Percentiles rank a stretch among this genome's conserved stretches.
Conservation (phyloP, 2,113 vertebrate species). For the Struthidea cinerea region DNA sequence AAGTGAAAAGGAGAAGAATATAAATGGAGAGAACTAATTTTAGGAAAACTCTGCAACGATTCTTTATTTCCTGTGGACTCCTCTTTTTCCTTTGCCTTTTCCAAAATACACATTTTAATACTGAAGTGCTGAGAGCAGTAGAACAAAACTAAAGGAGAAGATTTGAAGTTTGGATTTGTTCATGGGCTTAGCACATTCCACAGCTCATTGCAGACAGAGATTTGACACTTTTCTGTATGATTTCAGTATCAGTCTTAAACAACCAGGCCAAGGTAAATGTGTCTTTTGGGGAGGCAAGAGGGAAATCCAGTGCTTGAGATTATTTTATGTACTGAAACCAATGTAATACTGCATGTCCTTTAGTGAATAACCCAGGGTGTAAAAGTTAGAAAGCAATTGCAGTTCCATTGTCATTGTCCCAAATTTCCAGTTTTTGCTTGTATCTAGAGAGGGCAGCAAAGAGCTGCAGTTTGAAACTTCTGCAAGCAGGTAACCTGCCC, state of each 20-base stretch:
- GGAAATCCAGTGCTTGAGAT: background rate
- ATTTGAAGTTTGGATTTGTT: background rate
- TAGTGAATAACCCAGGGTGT: background rate
- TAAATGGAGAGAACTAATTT: background rate
- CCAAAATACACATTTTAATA: background rate
- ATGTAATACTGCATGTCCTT: background rate
- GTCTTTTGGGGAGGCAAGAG: background rate
- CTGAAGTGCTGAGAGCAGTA: background rate
- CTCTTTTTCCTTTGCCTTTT: background rate
- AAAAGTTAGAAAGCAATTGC: background rate
- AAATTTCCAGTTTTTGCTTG: background rate
- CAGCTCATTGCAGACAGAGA: background rate
- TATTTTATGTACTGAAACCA: background rate
- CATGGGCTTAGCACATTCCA: background rate
- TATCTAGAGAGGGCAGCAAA: conserved; percentile 76
- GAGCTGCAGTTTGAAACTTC: conserved; percentile 46
- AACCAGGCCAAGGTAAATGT: background rate
- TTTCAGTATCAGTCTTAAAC: background rate
- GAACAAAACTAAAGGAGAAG: background rate
- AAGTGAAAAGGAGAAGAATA: background rate
- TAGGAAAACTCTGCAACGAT: background rate
- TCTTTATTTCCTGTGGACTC: background rate
- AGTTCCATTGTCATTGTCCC: background rate
- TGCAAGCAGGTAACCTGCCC: background rate
- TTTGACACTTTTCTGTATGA: background rate